phyloP scores from a whole-genome alignment of 2,113 vertebrate species.

The Chaetorhynchus papuensis region DNA sequence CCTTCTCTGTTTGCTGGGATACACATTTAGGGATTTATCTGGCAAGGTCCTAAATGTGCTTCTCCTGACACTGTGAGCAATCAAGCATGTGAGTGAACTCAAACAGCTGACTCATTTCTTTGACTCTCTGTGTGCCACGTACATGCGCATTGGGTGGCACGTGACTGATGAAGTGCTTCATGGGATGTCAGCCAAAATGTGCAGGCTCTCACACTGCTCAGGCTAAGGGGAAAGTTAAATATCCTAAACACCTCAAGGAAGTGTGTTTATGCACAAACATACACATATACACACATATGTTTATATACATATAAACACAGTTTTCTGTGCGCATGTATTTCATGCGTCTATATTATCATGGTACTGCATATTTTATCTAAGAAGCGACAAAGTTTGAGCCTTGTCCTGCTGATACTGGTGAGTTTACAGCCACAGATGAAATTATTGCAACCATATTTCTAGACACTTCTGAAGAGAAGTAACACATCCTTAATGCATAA shows the following conservation, averaged over 20 bases:
- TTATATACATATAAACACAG: background rate
- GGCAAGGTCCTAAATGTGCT: background rate
- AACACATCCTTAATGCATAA: background rate
- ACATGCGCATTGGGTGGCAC: accelerated
- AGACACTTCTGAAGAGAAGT: background rate
- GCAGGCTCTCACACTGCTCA: background rate
- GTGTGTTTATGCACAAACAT: background rate
- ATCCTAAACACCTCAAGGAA: background rate
- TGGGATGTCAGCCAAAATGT: background rate
- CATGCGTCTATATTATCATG: background rate
- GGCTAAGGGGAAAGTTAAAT: background rate
- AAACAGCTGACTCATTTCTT: background rate
- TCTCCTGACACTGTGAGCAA: background rate
- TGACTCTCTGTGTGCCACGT: background rate
- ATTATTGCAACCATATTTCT: background rate
- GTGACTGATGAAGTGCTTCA: background rate
- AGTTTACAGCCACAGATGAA: background rate
- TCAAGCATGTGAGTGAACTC: background rate
- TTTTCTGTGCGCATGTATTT: background rate
- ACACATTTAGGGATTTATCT: background rate
- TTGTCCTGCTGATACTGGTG: background rate
- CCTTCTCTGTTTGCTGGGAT: background rate
- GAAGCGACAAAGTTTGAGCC: background rate
- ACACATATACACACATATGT: background rate
- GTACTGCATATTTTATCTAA: background rate